These are phyloP conservation scores for Eupristina koningsbergeri DNA, from an alignment of 1,140 invertebrate genomes.

Conservation along the genomic window DNA sequence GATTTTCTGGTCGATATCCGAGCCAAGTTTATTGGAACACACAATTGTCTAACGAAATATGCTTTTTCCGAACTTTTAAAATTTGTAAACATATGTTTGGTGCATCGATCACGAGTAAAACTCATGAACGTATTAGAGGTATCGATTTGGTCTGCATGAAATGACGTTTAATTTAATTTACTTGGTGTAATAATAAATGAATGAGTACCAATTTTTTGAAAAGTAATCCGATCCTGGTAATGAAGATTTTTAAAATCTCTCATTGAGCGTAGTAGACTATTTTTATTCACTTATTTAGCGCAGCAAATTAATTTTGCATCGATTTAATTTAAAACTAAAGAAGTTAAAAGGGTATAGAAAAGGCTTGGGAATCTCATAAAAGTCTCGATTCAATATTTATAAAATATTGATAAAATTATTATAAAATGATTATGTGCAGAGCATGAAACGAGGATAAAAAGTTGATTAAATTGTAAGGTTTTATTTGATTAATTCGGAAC, in stretches of 20 bases:
- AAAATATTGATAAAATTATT: slow-evolving; percentile 5
- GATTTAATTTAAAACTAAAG: background rate
- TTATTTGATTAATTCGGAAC: background rate
- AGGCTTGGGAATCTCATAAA: background rate
- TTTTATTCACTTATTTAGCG: too few species aligned
- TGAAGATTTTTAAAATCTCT: too few species aligned
- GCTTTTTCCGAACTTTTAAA: background rate
- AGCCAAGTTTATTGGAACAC: background rate
- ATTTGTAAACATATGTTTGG: too few species aligned
- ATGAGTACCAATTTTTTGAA: too few species aligned
- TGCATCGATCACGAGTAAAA: too few species aligned
- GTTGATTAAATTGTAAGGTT: slow-evolving; percentile 19
- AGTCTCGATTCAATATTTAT: background rate
- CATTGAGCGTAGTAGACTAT: too few species aligned
- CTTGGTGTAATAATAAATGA: too few species aligned
- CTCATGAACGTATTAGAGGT: too few species aligned
- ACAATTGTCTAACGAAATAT: background rate
- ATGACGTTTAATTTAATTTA: too few species aligned
- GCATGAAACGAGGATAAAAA: background rate
- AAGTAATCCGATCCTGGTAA: too few species aligned
- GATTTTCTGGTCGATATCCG: background rate
- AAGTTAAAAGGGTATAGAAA: background rate
- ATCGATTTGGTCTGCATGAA: too few species aligned
- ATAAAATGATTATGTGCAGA: background rate
- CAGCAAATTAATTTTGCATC: background rate